Evolutionary conservation across 2,113 vertebrate genomes (phyloP), one percentile per base, ranked within the genome.

Genomic region (Gallinago paraguaiae): DNA sequence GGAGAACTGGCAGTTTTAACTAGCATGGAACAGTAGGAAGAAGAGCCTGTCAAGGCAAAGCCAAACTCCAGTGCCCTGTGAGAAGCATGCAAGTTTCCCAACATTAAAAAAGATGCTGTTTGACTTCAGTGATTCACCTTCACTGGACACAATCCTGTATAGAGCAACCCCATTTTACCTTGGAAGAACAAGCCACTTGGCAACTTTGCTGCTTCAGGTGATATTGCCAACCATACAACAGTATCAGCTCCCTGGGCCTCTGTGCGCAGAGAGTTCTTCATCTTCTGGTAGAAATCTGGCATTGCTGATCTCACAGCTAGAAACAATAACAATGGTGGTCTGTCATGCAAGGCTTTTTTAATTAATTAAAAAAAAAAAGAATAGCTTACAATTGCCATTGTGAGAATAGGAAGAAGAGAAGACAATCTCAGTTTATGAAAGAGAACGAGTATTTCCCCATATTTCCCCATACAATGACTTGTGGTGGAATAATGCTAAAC

Each of bases 211-310:
- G 98, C 97, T 6, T 97, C 96, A 5, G 97, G 25, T 8, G 98
- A 97, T 3, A 97, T 51, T 0, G 98, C 98, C 51, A 98, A 79
- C 98, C 98, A 99, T 19, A 98, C 94, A 17, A 95, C 81, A 0
- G 98, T 98, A 95, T 99, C 99, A 0, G 98, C 98, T 2, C 98
- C 98, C 97, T 99, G 98, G 37, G 96, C 97, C 80, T 97, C 98
- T 0, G 98, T 98, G 85, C 98, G 97, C 90, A 99, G 97, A 10
- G 30, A 95, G 51, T 95, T 92, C 97, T 98, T 98, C 98, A 99
- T 98, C 96, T 97, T 98, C 27, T 96, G 92, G 2, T 98, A 97
- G 94, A 99, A 98, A 37, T 98, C 97, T 0, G 98, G 98, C 98
- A 98, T 98, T 8, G 98, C 97, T 0, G 91, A 96, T 74, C 97